Evolutionary conservation across 2,888 invertebrate genomes (phyloP).

Genomic region (Agonopterix arenella): DNA sequence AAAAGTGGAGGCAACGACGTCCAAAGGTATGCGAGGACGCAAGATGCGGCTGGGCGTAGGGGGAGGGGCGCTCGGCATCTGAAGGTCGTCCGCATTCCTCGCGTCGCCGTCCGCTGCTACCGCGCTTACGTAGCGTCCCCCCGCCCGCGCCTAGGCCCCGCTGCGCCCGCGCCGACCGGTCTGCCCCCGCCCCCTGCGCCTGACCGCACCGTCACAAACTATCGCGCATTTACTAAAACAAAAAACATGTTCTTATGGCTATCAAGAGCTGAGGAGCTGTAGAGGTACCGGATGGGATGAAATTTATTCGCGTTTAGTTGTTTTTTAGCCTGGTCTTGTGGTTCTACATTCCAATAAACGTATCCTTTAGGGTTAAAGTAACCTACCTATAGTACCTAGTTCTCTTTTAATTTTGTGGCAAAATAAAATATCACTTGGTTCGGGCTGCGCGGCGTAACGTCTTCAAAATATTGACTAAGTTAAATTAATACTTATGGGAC

Average conservation of each 20-base stretch:
- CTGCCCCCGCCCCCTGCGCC: conserved; percentile 29
- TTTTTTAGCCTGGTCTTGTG: conserved; percentile 53
- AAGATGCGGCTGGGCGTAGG: conserved; percentile 68
- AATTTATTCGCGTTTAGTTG: conserved; percentile 72
- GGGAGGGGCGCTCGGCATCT: conserved; percentile 74
- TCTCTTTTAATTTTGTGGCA: no score
- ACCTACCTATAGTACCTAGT: no score
- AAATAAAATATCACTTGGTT: no score
- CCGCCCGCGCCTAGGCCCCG: conserved; percentile 28
- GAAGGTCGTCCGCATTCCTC: conserved; percentile 77
- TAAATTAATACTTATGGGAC: no score
- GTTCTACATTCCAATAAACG: conserved; percentile 56
- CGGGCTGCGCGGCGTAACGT: no score
- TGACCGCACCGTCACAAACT: conserved; percentile 63
- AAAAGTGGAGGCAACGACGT: conserved; percentile 68
- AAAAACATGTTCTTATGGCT: conserved; percentile 71
- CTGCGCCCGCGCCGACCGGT: conserved; percentile 19
- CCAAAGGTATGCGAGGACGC: conserved; percentile 74
- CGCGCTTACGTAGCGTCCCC: conserved; percentile 75
- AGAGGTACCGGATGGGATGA: conserved; percentile 73
- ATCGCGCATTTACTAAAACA: conserved; percentile 72
- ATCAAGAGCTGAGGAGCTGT: conserved; percentile 66
- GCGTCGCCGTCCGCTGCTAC: conserved; percentile 75
- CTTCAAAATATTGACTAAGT: no score
- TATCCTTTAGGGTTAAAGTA: not conserved